These are phyloP conservation scores for Champsocephalus gunnari DNA, from an alignment of 2,797 vertebrate species.

Conservation along the genomic window DNA sequence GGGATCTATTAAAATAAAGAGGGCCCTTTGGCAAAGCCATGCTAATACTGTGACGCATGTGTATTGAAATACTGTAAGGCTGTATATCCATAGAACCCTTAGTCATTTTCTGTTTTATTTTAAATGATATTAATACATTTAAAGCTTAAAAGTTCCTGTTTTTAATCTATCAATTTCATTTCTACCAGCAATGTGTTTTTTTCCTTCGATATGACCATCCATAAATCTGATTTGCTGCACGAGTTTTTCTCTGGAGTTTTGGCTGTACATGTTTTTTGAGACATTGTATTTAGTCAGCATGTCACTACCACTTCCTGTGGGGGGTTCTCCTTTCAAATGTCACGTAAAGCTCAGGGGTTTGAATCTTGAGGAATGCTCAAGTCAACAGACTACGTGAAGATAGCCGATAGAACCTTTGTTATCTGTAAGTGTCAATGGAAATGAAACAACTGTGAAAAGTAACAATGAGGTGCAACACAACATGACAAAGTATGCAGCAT, in stretches of 20 bases:
- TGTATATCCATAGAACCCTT: not conserved
- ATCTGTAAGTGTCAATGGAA: not conserved
- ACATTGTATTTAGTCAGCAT: conserved; percentile 37
- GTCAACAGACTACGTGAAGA: conserved; percentile 5
- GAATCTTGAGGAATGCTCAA: conserved; percentile 30
- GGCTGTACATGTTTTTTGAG: not conserved
- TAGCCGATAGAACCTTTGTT: not conserved
- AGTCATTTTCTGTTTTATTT: not conserved
- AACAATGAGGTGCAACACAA: not conserved
- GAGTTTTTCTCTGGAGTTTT: not conserved
- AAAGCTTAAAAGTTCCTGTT: no score
- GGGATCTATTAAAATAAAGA: conserved; percentile 21
- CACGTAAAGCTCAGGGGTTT: conserved; percentile 66
- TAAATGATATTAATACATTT: no score
- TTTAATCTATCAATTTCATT: no score
- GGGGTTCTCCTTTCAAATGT: conserved; percentile 60
- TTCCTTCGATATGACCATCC: no score
- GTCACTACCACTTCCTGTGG: conserved; percentile 45
- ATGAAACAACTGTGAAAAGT: not conserved
- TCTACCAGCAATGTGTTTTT: no score
- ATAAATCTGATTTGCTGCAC: not conserved
- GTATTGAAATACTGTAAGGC: not conserved
- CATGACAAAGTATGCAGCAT: not conserved
- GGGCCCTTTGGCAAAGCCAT: conserved; percentile 16
- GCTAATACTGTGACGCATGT: not conserved